These are phyloP conservation scores for Drosophila funebris DNA, from an alignment of 1,140 invertebrate species.

Conservation along the genomic window DNA sequence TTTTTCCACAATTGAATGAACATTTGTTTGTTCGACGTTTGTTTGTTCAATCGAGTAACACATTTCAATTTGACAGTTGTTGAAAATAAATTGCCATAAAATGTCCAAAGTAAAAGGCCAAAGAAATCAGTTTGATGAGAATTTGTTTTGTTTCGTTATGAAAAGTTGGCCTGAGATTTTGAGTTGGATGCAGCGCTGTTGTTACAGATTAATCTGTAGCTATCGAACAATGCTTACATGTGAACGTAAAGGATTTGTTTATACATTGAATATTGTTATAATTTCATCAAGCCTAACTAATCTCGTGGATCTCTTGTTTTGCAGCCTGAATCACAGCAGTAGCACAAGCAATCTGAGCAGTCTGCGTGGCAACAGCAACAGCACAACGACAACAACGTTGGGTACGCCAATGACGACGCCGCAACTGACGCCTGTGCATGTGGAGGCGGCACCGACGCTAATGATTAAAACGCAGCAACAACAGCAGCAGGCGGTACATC, in stretches of 20 bases:
- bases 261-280: not conserved
- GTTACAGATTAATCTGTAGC: slow-evolving; percentile 4
- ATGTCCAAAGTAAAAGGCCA: not conserved
- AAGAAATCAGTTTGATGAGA: not conserved
- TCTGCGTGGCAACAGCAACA: slow-evolving; percentile 25
- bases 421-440: slow-evolving; percentile 7
- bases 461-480: slow-evolving; percentile 21
- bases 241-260: slow-evolving; percentile 18
- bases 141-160: not conserved
- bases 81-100: not conserved
- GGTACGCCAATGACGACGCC: too few relatives aligned
- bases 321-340: slow-evolving; percentile 38
- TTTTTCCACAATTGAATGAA: too few relatives aligned
- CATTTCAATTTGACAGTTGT: slow-evolving; percentile 1
- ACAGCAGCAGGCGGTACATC: slow-evolving; percentile 4
- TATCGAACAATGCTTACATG: slow-evolving; percentile 1
- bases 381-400: not conserved
- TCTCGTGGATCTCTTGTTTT: not conserved
- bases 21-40: too few relatives aligned
- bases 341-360: slow-evolving; percentile 33
- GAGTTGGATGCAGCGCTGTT: slow-evolving; percentile 16
- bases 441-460: slow-evolving; percentile 12
- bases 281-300: slow-evolving; percentile 4
- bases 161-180: slow-evolving; percentile 11
- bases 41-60: not conserved